Conservation (phyloP, 1,140 invertebrate species). For the Archivesica marissinica region DNA sequence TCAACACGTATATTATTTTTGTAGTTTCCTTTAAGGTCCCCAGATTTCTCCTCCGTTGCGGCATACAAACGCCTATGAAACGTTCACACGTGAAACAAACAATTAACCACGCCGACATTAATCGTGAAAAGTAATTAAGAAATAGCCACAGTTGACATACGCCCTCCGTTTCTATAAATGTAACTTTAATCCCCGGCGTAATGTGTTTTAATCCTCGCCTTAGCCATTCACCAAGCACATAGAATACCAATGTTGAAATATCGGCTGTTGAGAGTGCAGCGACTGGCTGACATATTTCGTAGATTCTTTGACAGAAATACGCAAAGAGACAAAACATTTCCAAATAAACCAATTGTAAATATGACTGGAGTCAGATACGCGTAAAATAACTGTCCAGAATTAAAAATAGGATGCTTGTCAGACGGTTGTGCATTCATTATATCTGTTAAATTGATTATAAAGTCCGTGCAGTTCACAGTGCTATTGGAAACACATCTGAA, state of each 20-base stretch:
- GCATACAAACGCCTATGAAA: slow-evolving; percentile 79
- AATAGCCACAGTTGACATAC: slow-evolving; percentile 77
- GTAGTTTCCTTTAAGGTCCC: neutral
- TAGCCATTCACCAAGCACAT: slow-evolving; percentile 39
- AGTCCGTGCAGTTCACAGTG: too few species aligned
- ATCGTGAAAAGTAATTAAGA: slow-evolving; percentile 75
- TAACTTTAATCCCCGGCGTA: neutral
- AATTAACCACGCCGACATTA: slow-evolving; percentile 80
- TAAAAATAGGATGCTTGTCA: neutral
- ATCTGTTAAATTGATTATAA: neutral
- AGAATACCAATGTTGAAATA: slow-evolving; percentile 20
- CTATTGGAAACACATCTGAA: too few species aligned
- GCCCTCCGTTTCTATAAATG: slow-evolving; percentile 72
- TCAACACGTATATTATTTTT: slow-evolving; percentile 65
- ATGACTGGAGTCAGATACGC: slow-evolving; percentile 5
- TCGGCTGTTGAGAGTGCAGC: slow-evolving; percentile 35
- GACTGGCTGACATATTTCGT: slow-evolving; percentile 25
- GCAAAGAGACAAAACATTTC: slow-evolving; percentile 14
- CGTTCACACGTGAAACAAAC: slow-evolving; percentile 80
- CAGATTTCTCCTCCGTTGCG: slow-evolving; percentile 56
- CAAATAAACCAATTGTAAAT: slow-evolving; percentile 1
- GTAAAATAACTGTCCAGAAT: slow-evolving; percentile 34
- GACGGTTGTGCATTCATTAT: neutral
- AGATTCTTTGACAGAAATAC: slow-evolving; percentile 46
- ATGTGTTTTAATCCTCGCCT: slow-evolving; percentile 9